Percentiles rank a stretch among this genome's conserved stretches.
Conservation (phyloP, 2,113 vertebrate species). For the Pyxicephalus adspersus region DNA sequence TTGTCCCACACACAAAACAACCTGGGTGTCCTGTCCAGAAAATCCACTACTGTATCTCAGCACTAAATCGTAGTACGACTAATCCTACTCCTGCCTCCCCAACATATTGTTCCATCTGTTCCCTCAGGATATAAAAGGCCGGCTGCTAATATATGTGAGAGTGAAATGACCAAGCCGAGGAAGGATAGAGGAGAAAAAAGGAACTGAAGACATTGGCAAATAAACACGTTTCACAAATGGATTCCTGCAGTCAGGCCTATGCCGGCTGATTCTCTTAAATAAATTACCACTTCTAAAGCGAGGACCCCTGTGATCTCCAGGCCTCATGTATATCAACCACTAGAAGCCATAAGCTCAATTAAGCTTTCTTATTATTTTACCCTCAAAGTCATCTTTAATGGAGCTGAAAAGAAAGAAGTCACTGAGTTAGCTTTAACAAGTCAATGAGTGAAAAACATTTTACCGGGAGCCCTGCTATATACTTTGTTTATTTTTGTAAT, state of each 20-base stretch:
- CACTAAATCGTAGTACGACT: slow-evolving; percentile 58
- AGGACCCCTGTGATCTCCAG: slow-evolving; percentile 43
- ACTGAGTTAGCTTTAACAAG: background rate
- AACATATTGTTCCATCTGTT: slow-evolving; percentile 62
- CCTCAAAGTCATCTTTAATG: background rate
- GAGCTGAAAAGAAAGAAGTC: slow-evolving; percentile 14
- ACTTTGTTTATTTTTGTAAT: no score
- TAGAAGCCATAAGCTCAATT: slow-evolving; percentile 25
- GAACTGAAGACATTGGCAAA: slow-evolving; percentile 35
- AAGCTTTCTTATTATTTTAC: slow-evolving; percentile 35
- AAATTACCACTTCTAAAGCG: slow-evolving; percentile 52
- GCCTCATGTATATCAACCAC: slow-evolving; percentile 49
- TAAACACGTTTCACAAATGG: slow-evolving; percentile 35
- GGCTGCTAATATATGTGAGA: slow-evolving; percentile 55
- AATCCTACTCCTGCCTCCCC: slow-evolving; percentile 69
- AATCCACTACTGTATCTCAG: slow-evolving; percentile 61
- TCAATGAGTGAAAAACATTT: slow-evolving; percentile 21
- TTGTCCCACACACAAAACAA: slow-evolving; percentile 71
- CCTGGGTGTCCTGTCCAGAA: slow-evolving; percentile 72
- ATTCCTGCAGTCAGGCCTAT: slow-evolving; percentile 27
- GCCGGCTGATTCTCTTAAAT: slow-evolving; percentile 25
- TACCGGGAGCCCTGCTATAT: background rate
- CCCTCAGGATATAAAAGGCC: slow-evolving; percentile 52
- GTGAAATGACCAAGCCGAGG: slow-evolving; percentile 8
- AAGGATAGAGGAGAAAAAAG: slow-evolving; percentile 3